Base-by-base conservation (phyloP, 2,888 invertebrate genomes). In the Ypsolopha sequella region DNA sequence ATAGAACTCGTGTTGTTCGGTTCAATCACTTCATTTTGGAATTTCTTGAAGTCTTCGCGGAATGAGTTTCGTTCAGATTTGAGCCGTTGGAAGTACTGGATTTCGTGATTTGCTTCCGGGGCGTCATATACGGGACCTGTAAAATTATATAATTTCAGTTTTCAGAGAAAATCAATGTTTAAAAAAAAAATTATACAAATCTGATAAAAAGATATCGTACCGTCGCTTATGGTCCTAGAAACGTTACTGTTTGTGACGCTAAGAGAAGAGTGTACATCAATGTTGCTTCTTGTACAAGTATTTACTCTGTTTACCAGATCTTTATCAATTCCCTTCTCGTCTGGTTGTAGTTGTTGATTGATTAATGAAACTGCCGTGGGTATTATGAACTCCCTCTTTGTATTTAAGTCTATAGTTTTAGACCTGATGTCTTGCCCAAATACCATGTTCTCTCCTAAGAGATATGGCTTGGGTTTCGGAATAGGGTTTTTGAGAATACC, bases 401-500 rank as follows among this genome's bases (percentile, higher is more conserved):
- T 50, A 60, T 63, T 50, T 55, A 52, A 55, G 60, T 46, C 14
- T 58, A 68, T 63, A 57, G 61, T 60, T 48, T 62, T 55, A 43
- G n/a, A n/a, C 7, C 7, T 45, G 24, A 41, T 9, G 7, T 51
- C 41, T 39, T 58, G 55, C 72, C 85, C 81, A 72, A 85, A 75
- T 54, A 80, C 87, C 65, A 89, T 87, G 71, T 90, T 90, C 69
- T 91, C 91, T 50, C 92, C 92, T 62, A 93, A 80, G 68, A 92
- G 90, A 80, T 92, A 93, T 60, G 92, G 92, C 72, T 89, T 91
- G 64, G 92, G 92, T 70, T 92, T 92, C 43, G 90, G 82, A 48
- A 92, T 91, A 76, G 91, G 92, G 64, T 92, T 92, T 76, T 92
- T 93, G 64, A 92, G 81, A 75, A 92, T 92, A 62, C 92, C 91